A percentile compares a stretch with the other conserved stretches of the same genome.
Conservation (phyloP, 2,888 invertebrate genomes). For the Netelia virgata region DNA sequence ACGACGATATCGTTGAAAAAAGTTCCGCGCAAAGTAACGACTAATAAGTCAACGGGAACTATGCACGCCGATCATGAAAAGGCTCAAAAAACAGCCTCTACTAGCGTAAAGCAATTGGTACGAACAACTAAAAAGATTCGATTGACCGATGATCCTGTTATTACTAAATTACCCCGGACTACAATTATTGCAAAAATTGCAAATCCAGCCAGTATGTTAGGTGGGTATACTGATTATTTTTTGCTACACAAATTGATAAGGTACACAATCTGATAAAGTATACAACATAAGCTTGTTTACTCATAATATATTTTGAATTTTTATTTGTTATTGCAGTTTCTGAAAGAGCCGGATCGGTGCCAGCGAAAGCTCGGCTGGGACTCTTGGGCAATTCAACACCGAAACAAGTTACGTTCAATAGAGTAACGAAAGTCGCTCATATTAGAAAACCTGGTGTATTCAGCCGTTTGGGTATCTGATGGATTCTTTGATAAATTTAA, state of each 20-base stretch:
- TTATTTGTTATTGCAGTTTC: conserved; percentile 77
- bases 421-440: conserved; percentile 78
- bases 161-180: not conserved
- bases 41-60: conserved; percentile 77
- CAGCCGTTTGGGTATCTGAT: conserved; percentile 81
- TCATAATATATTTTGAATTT: not conserved
- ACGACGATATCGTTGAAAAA: conserved; percentile 66
- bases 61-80: conserved; percentile 83
- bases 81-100: conserved; percentile 75
- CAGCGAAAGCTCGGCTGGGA: conserved; percentile 83
- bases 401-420: conserved; percentile 83
- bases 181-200: conserved; percentile 64
- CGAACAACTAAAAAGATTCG: conserved; percentile 75
- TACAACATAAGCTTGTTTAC: not conserved
- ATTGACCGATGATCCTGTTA: conserved; percentile 61
- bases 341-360: conserved; percentile 76
- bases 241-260: not conserved
- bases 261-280: no score
- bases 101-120: conserved; percentile 75
- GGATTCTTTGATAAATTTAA: conserved; percentile 11
- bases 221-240: conserved; percentile 67
- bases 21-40: conserved; percentile 63
- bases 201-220: conserved; percentile 77
- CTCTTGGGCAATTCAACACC: conserved; percentile 62
- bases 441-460: conserved; percentile 81